Conservation (phyloP, 2,113 vertebrate species). For the Melanostigma gelatinosum region DNA sequence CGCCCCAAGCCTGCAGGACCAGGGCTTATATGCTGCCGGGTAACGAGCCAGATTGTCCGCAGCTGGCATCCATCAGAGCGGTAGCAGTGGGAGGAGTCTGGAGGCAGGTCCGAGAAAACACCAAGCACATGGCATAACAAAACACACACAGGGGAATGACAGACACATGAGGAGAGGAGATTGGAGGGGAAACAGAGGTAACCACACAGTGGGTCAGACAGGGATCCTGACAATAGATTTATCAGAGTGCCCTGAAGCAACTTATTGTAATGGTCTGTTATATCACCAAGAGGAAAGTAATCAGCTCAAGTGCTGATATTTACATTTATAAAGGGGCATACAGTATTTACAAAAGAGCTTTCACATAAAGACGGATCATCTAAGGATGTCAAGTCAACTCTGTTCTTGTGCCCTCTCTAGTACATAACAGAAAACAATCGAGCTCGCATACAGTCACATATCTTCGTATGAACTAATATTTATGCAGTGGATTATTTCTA, state of each 20-base stretch:
- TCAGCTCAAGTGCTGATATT: constrained; percentile 37
- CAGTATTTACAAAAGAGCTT: constrained; percentile 15
- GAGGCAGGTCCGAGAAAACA: no score
- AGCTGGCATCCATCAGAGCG: no score
- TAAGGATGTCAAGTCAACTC: constrained; percentile 12
- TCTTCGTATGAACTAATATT: constrained; percentile 19
- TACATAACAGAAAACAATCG: constrained; percentile 1
- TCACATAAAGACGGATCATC: constrained; percentile 18
- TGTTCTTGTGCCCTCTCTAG: constrained; percentile 5
- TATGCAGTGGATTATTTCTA: not conserved
- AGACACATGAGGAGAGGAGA: no score
- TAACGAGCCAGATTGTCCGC: no score
- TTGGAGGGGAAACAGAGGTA: no score
- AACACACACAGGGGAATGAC: no score
- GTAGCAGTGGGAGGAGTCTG: no score
- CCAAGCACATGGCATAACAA: no score
- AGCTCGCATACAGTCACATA: constrained; percentile 8
- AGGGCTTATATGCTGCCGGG: no score
- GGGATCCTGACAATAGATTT: no score
- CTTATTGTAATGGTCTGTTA: constrained; percentile 25
- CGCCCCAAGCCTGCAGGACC: no score
- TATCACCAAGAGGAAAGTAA: constrained; percentile 16
- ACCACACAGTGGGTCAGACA: no score
- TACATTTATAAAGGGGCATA: constrained; percentile 33
- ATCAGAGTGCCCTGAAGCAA: constrained; percentile 32